Evolutionary conservation across 2,888 invertebrate genomes (phyloP), one percentile per base, ranked within the genome.

Genomic region (Caenorhabditis becei): DNA sequence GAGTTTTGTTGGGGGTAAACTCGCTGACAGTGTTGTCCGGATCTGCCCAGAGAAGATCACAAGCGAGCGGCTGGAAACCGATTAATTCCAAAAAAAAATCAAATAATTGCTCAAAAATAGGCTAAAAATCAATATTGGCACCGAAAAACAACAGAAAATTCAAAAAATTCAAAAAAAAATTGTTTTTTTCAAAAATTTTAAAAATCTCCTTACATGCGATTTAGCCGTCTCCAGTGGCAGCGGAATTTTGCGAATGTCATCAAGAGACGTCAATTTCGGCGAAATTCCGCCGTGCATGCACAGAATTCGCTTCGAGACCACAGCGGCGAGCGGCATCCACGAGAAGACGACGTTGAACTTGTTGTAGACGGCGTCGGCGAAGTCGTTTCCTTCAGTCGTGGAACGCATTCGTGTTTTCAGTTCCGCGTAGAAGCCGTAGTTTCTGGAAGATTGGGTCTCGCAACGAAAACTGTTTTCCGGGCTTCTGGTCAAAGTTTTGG

Each of bases 271-370:
- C 26, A 88, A 47, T 18, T 84, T 62, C 7, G 86, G 84, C 10
- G 86, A 86, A 10, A 88, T 79, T 14, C 88, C 86, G 56, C 86
- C 86, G 53, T 86, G 87, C 89, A 89, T 89, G 80, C 89, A 89
- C 5, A 89, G 80, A 77, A 89, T 87, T 47, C 80, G 72, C 51
- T 78, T 78, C 8, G 75, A 66, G 20, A 89, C 83, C 4, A 85
- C 53, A 20, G 86, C 89, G 4, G 89, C 86, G 32, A 89, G 62
- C n/a, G 89, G 89, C 87, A 89, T 86, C 47, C 72, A 80, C 41
- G 86, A 66, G 70, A 89, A 89, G 2, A 89, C 86, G n/a, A 83
- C 81, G 66, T 89, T 89, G 62, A 89, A 89, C 47, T 86, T 82
- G 11, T 83, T 74, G 37, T 41, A 16, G 16, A 16, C 0, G 2